Conservation (phyloP, 2,888 invertebrate species). For the Monochamus alternatus region DNA sequence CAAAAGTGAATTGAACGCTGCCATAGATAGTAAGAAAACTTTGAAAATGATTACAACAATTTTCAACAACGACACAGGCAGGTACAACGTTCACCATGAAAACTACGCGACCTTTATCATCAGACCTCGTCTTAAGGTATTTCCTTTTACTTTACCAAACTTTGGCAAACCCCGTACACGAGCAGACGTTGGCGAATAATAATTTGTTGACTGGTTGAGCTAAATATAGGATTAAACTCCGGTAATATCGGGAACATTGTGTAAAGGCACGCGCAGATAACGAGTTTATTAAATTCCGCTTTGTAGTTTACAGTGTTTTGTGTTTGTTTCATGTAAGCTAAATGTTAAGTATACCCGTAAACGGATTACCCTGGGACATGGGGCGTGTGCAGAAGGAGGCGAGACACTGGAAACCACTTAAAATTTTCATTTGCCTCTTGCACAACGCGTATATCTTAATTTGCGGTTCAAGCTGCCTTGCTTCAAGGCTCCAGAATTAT, state of each 20-base stretch:
- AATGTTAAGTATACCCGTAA: constrained; percentile 6
- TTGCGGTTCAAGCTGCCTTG: no score
- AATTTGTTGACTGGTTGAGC: neutral
- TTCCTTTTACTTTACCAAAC: no score
- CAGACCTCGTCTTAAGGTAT: no score
- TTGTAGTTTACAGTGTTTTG: neutral
- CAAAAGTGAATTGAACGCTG: no score
- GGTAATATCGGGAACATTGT: neutral
- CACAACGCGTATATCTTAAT: no score
- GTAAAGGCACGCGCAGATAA: neutral
- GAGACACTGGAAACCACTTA: neutral
- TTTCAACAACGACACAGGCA: no score
- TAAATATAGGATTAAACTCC: constrained; percentile 7
- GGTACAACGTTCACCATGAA: no score
- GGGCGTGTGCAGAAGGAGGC: neutral
- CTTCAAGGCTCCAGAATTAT: no score
- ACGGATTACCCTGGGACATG: neutral
- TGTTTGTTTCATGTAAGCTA: constrained; percentile 4
- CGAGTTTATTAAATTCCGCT: constrained; percentile 7
- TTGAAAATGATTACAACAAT: no score
- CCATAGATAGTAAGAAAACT: no score
- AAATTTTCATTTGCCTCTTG: neutral
- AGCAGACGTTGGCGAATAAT: neutral
- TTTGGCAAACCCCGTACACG: no score
- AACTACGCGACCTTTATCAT: no score